Evolutionary conservation across 2,888 invertebrate genomes (phyloP).

Genomic region (Hyppa rectilinea): DNA sequence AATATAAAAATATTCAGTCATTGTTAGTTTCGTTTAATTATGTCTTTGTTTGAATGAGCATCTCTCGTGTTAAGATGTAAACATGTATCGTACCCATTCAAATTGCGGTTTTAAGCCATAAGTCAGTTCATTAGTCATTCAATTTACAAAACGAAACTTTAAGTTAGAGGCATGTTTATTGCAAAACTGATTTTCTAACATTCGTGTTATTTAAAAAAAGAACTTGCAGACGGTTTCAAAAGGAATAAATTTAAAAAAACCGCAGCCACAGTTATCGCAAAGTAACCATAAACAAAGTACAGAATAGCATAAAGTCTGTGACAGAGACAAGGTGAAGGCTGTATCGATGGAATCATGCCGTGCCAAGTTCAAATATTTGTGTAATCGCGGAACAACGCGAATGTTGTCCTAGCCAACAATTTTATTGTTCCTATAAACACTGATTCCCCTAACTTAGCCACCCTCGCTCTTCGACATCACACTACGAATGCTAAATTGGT

Average conservation of each 20-base stretch:
- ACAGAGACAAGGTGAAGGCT: conserved; percentile 62
- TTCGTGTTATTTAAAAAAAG: conserved; percentile 15
- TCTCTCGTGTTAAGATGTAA: conserved; percentile 1
- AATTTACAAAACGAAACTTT: conserved; percentile 2
- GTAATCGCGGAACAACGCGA: conserved; percentile 55
- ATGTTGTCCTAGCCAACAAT: conserved; percentile 78
- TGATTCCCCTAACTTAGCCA: conserved; percentile 72
- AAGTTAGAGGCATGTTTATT: conserved; percentile 12
- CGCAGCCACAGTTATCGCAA: conserved; percentile 28
- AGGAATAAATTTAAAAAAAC: conserved; percentile 13
- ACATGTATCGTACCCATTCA: neutral
- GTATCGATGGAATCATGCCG: conserved; percentile 48
- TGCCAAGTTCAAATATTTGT: conserved; percentile 66
- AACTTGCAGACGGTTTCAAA: conserved; percentile 8
- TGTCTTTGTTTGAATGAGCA: conserved; percentile 11
- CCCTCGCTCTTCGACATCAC: conserved; percentile 71
- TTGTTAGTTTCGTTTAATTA: neutral
- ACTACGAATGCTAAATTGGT: conserved; percentile 77
- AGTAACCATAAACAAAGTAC: conserved; percentile 55
- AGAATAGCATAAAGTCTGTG: conserved; percentile 51
- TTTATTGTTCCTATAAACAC: conserved; percentile 82
- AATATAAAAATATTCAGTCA: neutral
- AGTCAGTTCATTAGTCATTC: neutral
- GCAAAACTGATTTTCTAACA: neutral
- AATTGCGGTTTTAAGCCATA: neutral